A percentile compares a stretch with the other conserved stretches of the same genome.
phyloP scores from a whole-genome alignment of 2,113 vertebrate species.

The Phaethornis superciliosus region DNA sequence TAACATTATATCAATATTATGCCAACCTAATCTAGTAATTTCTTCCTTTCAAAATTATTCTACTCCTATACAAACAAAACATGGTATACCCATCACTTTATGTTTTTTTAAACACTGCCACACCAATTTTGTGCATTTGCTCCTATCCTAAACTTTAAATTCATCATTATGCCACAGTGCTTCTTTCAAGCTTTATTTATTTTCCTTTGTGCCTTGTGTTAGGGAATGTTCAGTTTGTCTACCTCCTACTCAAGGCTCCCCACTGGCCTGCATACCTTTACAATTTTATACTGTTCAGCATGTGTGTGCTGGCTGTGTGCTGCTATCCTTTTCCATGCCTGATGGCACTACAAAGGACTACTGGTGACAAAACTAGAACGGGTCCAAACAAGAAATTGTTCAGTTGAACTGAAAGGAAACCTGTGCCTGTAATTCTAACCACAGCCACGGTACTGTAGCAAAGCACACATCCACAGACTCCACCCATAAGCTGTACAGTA shows the following conservation, averaged over 20 bases:
- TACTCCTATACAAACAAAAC: neutral
- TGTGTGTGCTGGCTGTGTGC: neutral
- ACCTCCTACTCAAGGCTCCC: rapidly evolving
- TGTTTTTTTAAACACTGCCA: neutral
- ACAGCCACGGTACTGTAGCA: neutral
- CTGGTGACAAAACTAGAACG: neutral
- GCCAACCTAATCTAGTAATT: neutral
- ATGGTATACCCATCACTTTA: rapidly evolving
- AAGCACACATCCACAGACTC: no score
- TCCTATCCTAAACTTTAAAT: neutral
- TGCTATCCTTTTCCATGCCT: neutral
- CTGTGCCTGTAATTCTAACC: neutral
- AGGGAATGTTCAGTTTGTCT: neutral
- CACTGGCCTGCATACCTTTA: neutral
- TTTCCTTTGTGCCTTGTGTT: neutral
- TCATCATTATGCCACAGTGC: neutral
- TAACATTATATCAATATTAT: neutral
- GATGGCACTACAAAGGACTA: neutral
- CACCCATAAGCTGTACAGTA: neutral
- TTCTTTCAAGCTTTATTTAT: neutral
- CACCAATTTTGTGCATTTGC: neutral
- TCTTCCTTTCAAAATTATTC: neutral
- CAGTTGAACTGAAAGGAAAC: neutral
- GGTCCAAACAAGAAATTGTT: neutral
- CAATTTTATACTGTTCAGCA: neutral